Evolutionary conservation across 2,113 vertebrate species (phyloP).

Genomic region (Sterrhoptilus dennistouni): DNA sequence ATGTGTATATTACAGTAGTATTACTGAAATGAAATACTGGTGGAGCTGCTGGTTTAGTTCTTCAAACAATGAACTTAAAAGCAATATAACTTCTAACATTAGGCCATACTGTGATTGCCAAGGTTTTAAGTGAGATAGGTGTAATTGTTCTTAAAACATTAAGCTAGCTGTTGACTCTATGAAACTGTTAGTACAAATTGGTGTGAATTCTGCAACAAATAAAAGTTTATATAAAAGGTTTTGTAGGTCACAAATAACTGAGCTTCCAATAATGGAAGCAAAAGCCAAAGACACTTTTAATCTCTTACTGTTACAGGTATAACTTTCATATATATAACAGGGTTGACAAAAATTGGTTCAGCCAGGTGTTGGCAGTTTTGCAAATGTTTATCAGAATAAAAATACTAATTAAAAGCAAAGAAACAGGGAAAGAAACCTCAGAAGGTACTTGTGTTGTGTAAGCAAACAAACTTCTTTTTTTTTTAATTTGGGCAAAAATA

Average conservation of each 20-base stretch:
- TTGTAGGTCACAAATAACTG: not conserved
- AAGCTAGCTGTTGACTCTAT: not conserved
- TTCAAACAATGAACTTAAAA: constrained; percentile 1
- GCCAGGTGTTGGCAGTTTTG: not conserved
- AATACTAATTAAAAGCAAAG: not conserved
- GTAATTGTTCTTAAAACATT: constrained; percentile 10
- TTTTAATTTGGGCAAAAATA: not conserved
- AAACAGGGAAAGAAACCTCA: not conserved
- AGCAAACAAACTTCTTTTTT: not conserved
- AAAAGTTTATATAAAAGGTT: not conserved
- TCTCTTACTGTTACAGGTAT: not conserved
- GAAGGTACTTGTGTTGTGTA: not conserved
- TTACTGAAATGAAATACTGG: not conserved
- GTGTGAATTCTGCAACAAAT: constrained; percentile 11
- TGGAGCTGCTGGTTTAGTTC: constrained; percentile 28
- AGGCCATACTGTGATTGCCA: not conserved
- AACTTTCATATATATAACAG: not conserved
- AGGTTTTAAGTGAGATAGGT: not conserved
- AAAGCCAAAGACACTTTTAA: constrained; percentile 34
- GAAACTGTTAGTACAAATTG: not conserved
- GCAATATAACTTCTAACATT: constrained; percentile 32
- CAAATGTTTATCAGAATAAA: not conserved
- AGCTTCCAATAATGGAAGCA: constrained; percentile 8
- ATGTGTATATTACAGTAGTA: not conserved
- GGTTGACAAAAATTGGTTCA: constrained; percentile 28